Percentiles rank a stretch among this genome's conserved stretches.
Conservation (phyloP, 2,113 vertebrate species). For the Anthoscopus minutus region DNA sequence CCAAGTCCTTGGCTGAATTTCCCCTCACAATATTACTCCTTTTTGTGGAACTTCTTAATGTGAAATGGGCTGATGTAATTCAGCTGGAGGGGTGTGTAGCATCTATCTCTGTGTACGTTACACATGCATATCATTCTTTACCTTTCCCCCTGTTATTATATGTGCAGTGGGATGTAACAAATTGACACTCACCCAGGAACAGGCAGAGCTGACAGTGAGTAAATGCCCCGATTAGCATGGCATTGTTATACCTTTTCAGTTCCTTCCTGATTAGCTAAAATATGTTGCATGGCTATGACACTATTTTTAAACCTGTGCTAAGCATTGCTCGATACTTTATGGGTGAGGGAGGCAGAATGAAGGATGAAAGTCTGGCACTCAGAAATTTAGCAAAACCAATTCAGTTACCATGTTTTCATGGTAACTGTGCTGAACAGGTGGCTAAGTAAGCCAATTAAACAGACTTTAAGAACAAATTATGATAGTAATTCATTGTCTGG, state of each 20-base stretch:
- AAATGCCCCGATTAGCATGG: background rate
- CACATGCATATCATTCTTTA: background rate
- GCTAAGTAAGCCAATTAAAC: conserved; percentile 53
- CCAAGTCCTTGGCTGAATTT: background rate
- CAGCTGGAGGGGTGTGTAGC: background rate
- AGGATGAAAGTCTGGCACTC: background rate
- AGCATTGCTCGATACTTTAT: background rate
- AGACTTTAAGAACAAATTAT: conserved; percentile 55
- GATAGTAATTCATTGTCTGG: conserved; percentile 36
- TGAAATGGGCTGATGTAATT: background rate
- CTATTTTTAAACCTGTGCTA: background rate
- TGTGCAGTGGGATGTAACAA: background rate
- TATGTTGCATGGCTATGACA: background rate
- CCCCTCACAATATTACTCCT: background rate
- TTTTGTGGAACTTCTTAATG: background rate
- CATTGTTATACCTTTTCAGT: background rate
- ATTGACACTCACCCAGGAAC: background rate
- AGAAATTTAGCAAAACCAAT: background rate
- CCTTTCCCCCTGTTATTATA: background rate
- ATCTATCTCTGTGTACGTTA: background rate
- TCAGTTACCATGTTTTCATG: background rate
- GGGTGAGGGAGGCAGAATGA: background rate
- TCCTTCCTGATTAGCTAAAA: background rate
- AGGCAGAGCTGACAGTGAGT: conserved; percentile 20
- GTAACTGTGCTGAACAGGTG: conserved; percentile 37